These are phyloP conservation scores for Ciona savignyi DNA, from an alignment of 23 tunicate species.

Conservation along the genomic window DNA sequence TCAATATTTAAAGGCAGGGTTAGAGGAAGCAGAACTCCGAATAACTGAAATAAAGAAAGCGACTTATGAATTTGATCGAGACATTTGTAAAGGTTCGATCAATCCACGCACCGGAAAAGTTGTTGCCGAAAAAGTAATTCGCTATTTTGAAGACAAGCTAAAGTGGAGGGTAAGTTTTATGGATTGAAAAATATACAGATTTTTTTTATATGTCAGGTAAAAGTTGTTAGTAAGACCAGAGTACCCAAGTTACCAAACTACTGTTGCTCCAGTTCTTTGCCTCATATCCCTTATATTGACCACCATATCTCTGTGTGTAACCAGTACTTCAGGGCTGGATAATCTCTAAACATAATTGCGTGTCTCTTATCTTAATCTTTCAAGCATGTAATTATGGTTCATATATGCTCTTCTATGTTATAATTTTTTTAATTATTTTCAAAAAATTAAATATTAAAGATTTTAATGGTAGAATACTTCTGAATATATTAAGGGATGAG, in stretches of 20 bases:
- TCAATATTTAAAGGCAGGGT: constrained; percentile 72
- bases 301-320: too few species aligned
- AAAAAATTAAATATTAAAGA: too few species aligned
- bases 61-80: constrained; percentile 90
- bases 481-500: too few species aligned
- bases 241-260: too few species aligned
- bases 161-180: constrained; percentile 46
- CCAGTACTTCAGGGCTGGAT: background rate
- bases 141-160: constrained; percentile 82
- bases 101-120: constrained; percentile 71
- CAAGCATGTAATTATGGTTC: too few species aligned
- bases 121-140: constrained; percentile 78
- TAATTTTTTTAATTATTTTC: too few species aligned
- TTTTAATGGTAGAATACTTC: too few species aligned
- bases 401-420: too few species aligned
- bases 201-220: background rate
- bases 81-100: constrained; percentile 81
- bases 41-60: constrained; percentile 71
- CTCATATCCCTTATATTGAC: too few species aligned
- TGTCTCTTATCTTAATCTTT: too few species aligned
- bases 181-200: background rate
- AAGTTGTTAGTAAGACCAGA: too few species aligned
- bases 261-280: too few species aligned
- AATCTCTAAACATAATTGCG: background rate
- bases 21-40: constrained; percentile 83